Evolutionary conservation across 1,140 invertebrate species (phyloP), one percentile per base, ranked within the genome.

Genomic region (Atopsyche davidsoni): DNA sequence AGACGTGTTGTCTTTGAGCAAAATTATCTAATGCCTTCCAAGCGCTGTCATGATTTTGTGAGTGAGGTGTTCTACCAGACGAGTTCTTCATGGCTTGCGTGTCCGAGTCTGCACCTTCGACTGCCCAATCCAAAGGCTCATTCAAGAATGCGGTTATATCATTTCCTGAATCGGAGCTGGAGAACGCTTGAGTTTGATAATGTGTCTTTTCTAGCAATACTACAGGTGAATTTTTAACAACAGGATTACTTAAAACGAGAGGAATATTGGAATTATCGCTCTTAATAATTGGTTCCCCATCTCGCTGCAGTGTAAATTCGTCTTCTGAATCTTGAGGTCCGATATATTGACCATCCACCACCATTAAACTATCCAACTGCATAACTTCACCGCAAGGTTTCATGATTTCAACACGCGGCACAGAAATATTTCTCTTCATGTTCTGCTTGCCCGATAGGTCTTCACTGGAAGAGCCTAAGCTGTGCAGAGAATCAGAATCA

Each of bases 101-200:
- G 39, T 81, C 79, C 0, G 77, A 75, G 2, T 76, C 76, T 19
- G 76, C 74, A 22, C 75, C 77, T 54, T 83, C 81, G 19, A 76
- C 66, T 1, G 79, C 81, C 82, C 82, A 85, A 64, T 86, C 83
- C 0, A 82, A 83, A 13, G 82, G 66, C 58, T 85, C 82, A 0
- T 81, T 82, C 64, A 85, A 82, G 2, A 76, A 78, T 2, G 76
- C 74, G 0, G 70, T 70, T 2, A 75, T 62, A 46, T 78, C 76
- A 38, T 73, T 73, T 6, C 70, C 66, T 2, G 64, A 66, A 44
- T 67, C 65, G 11, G 55, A 57, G 35, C 50, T 52, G 11, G 55
- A 45, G 7, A 45, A 35, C 3, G 42, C 41, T 16, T 44, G 35
- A 13, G n/a, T 39, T 39, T 39, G 36, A 7, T 39, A 39, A 7